Conservation (phyloP, 2,888 invertebrate genomes). For the Scaeva pyrastri region DNA sequence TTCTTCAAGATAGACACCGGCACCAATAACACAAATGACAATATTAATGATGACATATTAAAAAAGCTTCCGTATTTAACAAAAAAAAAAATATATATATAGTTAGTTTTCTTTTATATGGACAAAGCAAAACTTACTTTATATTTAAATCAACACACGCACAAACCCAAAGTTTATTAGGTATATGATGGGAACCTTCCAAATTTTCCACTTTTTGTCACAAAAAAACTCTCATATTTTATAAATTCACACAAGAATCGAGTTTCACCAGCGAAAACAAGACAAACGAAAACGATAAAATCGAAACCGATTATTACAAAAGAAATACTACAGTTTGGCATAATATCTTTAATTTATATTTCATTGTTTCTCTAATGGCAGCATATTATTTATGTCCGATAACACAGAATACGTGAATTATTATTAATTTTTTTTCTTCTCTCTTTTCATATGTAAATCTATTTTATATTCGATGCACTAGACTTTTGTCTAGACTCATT, state of each 20-base stretch:
- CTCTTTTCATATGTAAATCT: not conserved
- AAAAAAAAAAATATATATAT: not conserved
- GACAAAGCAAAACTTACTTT: not conserved
- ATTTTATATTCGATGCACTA: slow-evolving; percentile 5
- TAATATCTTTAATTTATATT: slow-evolving; percentile 29
- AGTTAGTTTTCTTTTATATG: not conserved
- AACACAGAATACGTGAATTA: slow-evolving; percentile 24
- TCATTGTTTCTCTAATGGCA: slow-evolving; percentile 34
- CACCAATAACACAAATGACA: too few relatives aligned
- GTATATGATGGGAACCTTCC: slow-evolving; percentile 21
- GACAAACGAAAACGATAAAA: slow-evolving; percentile 18
- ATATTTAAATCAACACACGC: not conserved
- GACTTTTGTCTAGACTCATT: slow-evolving; percentile 31
- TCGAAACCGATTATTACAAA: slow-evolving; percentile 22
- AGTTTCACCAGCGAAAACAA: slow-evolving; percentile 20
- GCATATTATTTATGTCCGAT: slow-evolving; percentile 42
- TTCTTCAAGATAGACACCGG: too few relatives aligned
- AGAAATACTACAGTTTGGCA: slow-evolving; percentile 35
- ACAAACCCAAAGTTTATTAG: not conserved
- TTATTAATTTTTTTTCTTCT: slow-evolving; percentile 6
- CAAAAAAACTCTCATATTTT: slow-evolving; percentile 18
- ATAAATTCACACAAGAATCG: slow-evolving; percentile 40
- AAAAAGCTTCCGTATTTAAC: not conserved
- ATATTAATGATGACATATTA: too few relatives aligned
- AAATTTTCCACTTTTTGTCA: slow-evolving; percentile 7